Evolutionary conservation across 2,113 vertebrate species (phyloP).

Genomic region (Campylomormyrus tamandua): DNA sequence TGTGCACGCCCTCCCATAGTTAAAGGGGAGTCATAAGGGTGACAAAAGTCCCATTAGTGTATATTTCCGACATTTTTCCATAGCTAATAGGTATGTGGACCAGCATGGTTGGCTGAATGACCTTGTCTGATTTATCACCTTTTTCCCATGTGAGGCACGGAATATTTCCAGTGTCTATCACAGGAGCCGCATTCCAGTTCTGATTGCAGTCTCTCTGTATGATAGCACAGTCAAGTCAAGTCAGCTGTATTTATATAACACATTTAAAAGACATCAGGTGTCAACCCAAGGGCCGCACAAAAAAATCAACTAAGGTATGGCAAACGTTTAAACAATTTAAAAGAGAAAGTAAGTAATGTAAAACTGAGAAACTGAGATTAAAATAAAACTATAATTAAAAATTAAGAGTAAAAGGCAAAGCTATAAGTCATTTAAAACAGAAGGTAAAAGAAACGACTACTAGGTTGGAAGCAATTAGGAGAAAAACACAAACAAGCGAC

Average conservation of each 20-base stretch:
- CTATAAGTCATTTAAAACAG: neutral
- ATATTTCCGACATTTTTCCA: neutral
- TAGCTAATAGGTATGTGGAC: neutral
- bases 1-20: too few species aligned
- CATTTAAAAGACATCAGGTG: too few species aligned
- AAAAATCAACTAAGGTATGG: too few species aligned
- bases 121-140: neutral
- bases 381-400: conserved; percentile 20
- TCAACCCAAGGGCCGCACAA: too few species aligned
- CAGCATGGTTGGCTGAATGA: neutral
- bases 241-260: too few species aligned
- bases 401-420: neutral
- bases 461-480: neutral
- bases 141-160: neutral
- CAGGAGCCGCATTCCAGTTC: conserved; percentile 7
- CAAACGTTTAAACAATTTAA: neutral
- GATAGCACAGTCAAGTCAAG: neutral
- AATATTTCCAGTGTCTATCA: conserved; percentile 13
- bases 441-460: neutral
- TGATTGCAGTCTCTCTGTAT: neutral
- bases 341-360: conserved; percentile 12
- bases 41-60: neutral
- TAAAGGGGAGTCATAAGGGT: neutral
- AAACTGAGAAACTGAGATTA: conserved; percentile 13
- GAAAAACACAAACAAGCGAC: neutral